Percentiles rank a stretch among this genome's conserved stretches.
These are phyloP conservation scores for Athripsodes cinereus DNA, from an alignment of 2,888 invertebrate genomes.

Conservation along the genomic window DNA sequence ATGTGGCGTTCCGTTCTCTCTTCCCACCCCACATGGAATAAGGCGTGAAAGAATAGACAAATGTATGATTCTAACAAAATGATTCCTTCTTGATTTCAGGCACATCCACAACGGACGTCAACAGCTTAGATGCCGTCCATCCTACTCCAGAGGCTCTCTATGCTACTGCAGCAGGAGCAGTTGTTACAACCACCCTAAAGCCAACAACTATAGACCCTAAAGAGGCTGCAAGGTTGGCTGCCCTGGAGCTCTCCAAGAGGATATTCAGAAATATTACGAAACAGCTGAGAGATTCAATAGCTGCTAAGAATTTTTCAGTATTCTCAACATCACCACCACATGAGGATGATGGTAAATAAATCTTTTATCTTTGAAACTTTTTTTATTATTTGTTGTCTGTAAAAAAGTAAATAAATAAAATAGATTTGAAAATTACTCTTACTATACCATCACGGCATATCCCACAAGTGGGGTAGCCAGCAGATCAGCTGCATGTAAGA, in stretches of 20 bases:
- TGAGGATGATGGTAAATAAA: slow-evolving; percentile 36
- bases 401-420: too few species aligned
- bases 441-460: too few species aligned
- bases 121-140: not conserved
- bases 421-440: too few species aligned
- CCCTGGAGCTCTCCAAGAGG: slow-evolving; percentile 46
- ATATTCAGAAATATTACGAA: slow-evolving; percentile 51
- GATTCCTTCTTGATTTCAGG: slow-evolving; percentile 8
- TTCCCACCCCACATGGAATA: too few species aligned
- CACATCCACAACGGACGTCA: slow-evolving; percentile 15
- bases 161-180: not conserved
- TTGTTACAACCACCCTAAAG: slow-evolving; percentile 1
- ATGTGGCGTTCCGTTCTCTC: too few species aligned
- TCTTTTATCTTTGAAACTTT: too few species aligned
- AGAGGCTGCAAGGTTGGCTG: slow-evolving; percentile 28
- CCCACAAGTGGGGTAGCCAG: too few species aligned
- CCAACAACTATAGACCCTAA: slow-evolving; percentile 33
- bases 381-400: too few species aligned
- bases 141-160: not conserved
- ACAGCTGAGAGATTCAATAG: slow-evolving; percentile 48
- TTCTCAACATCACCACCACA: slow-evolving; percentile 23
- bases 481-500: too few species aligned
- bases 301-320: slow-evolving; percentile 39
- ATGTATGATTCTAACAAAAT: too few species aligned
- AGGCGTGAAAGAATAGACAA: too few species aligned